These are phyloP conservation scores for Apeira syringaria DNA, from an alignment of 2,888 invertebrate species.

Conservation along the genomic window DNA sequence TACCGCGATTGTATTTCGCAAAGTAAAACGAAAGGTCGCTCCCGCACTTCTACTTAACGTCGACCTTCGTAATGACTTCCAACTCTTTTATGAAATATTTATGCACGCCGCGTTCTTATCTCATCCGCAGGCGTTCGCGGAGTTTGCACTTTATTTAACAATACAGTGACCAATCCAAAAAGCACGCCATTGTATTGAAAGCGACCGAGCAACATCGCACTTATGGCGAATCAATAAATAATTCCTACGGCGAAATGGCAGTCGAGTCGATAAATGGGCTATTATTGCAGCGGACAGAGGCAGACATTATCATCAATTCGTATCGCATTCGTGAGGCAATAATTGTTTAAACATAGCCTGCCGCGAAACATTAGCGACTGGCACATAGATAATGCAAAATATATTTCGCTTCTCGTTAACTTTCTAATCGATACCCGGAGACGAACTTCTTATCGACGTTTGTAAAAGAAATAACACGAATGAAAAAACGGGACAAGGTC, in stretches of 20 bases:
- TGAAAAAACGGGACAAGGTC: slow-evolving; percentile 43
- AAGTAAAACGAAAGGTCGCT: slow-evolving; percentile 40
- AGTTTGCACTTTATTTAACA: slow-evolving; percentile 75
- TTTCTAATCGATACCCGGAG: slow-evolving; percentile 55
- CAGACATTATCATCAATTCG: slow-evolving; percentile 78
- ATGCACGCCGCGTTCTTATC: slow-evolving; percentile 66
- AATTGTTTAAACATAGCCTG: slow-evolving; percentile 78
- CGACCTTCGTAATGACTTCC: slow-evolving; percentile 67
- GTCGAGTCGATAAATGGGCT: slow-evolving; percentile 76
- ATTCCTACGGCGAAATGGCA: slow-evolving; percentile 72
- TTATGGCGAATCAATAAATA: slow-evolving; percentile 74
- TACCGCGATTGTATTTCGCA: slow-evolving; percentile 42
- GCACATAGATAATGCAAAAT: slow-evolving; percentile 67
- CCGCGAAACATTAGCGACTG: slow-evolving; percentile 65
- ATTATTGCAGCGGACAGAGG: slow-evolving; percentile 77
- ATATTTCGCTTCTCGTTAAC: slow-evolving; percentile 51
- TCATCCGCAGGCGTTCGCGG: slow-evolving; percentile 50
- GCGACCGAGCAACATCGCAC: slow-evolving; percentile 63
- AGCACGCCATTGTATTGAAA: slow-evolving; percentile 70
- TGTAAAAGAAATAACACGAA: slow-evolving; percentile 36
- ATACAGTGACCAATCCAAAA: slow-evolving; percentile 62
- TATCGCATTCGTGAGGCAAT: slow-evolving; percentile 73
- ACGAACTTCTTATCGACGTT: slow-evolving; percentile 33
- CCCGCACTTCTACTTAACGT: slow-evolving; percentile 56
- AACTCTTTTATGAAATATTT: slow-evolving; percentile 77